A percentile compares a stretch with the other conserved stretches of the same genome.
Evolutionary conservation across 2,797 vertebrate genomes (phyloP).

Genomic region (Sebastiscus albofasciatus): DNA sequence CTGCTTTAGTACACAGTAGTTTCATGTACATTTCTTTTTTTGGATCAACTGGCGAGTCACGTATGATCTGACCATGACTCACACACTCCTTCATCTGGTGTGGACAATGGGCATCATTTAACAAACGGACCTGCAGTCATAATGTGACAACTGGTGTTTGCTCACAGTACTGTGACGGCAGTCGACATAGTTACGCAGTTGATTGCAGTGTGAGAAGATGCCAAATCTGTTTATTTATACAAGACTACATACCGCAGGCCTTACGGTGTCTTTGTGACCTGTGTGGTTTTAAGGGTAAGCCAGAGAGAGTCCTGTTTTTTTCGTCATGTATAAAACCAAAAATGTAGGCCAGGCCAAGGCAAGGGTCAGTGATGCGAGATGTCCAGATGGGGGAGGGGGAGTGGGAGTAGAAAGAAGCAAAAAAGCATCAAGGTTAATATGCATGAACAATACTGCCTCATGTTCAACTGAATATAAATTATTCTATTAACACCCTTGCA

Average conservation of each 20-base stretch:
- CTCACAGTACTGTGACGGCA: constrained; percentile 7
- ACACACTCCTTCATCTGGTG: constrained; percentile 1
- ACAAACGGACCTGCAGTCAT: constrained; percentile 7
- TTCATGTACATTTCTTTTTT: not conserved
- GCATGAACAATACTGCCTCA: not conserved
- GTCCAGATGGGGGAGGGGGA: constrained; percentile 19
- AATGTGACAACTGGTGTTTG: constrained; percentile 27
- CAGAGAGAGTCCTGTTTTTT: not conserved
- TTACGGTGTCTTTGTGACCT: not conserved
- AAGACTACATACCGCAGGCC: not conserved
- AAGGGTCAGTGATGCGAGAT: constrained; percentile 34
- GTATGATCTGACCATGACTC: constrained; percentile 20
- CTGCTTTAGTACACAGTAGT: not conserved
- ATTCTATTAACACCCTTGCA: not conserved
- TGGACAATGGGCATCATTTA: constrained; percentile 20
- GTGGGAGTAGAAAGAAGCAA: not conserved
- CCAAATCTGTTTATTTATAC: not conserved
- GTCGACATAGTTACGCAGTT: not conserved
- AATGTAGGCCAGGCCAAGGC: constrained; percentile 47
- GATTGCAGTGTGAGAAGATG: not conserved
- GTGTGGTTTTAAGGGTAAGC: constrained; percentile 1
- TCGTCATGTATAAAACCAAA: constrained; percentile 20
- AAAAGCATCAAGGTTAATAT: constrained; percentile 22
- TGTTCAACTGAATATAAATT: constrained; percentile 10
- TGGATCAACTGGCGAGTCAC: not conserved